Evolutionary conservation across 92 coral and sea anemone genomes (phyloP), one percentile per base, ranked within the genome.

Genomic region (Montipora capitata): DNA sequence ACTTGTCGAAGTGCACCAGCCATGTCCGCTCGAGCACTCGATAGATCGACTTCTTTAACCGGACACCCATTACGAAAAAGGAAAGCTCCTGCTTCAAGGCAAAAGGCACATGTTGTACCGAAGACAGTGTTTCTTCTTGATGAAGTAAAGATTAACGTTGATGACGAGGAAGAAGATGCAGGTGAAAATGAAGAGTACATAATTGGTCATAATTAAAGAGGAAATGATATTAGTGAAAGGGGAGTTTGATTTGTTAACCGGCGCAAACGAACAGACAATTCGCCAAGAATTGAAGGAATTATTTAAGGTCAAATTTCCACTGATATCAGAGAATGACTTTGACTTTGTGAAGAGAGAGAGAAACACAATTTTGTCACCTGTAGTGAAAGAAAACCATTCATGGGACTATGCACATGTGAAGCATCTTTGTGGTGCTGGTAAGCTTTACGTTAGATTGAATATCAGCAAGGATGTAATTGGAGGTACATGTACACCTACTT

Each of bases 61-160:
- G 67, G 67, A 61, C 67, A 61, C 15, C 67, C 67, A 3, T 61
- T 61, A 61, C 5, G 17, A 58, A 61, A 61, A 17, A 17, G 27
- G 15, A 61, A 61, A 61, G 67, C 67, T 8, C 59, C 11, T 45
- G 0, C 5, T 45, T 45, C 9, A 45, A 45, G 9, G 7, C 5
- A 58, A 58, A 67, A 67, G 73, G 44, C 42, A 67, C 73, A 67
- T 40, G 27, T 67, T 67, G 73, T 67, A 18, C 73, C 73, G 44
- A 67, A 67, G 73, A 67, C 78, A 74, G 78, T 74, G 78, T 74
- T 43, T 48, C 63, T 74, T 49, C 63, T 49, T 74, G 78, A 73
- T 73, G 58, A 73, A 73, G 78, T 16, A 44, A 73, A 74, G 43
- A 35, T 44, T 10, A 74, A 74, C 63, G 52, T 16, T 74, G 78